phyloP scores from a whole-genome alignment of 2,113 vertebrate genomes.

The Cynoglossus semilaevis region DNA sequence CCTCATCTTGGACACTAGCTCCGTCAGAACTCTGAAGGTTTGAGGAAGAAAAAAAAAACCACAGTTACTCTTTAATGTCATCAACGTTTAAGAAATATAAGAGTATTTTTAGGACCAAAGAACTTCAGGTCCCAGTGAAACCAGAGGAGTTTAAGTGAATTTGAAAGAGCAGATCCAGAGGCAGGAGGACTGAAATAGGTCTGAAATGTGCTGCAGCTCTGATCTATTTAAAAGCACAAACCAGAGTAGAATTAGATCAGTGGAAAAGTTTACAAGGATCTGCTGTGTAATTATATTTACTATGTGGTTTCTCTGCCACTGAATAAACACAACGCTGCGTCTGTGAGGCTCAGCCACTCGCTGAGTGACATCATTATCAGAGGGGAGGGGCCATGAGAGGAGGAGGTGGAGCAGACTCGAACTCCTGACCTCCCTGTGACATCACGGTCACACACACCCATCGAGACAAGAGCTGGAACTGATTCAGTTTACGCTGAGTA shows the following conservation, averaged over 20 bases:
- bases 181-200: slow-evolving; percentile 20
- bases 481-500: slow-evolving; percentile 70
- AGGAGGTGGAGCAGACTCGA: slow-evolving; percentile 9
- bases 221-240: slow-evolving; percentile 43
- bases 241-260: slow-evolving; percentile 37
- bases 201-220: slow-evolving; percentile 21
- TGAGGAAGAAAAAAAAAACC: slow-evolving; percentile 18
- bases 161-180: slow-evolving; percentile 20
- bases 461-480: slow-evolving; percentile 59
- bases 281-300: slow-evolving; percentile 61
- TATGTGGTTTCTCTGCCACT: slow-evolving; percentile 55
- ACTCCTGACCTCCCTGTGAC: slow-evolving; percentile 65
- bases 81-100: background rate
- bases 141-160: slow-evolving; percentile 3
- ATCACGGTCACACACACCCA: slow-evolving; percentile 47
- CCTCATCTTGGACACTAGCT: slow-evolving; percentile 98
- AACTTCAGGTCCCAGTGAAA: slow-evolving; percentile 30
- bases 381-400: too few relatives aligned
- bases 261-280: slow-evolving; percentile 55
- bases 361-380: too few relatives aligned
- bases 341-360: too few relatives aligned
- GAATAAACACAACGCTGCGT: slow-evolving; percentile 48
- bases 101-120: slow-evolving; percentile 4
- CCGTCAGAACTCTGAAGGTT: slow-evolving; percentile 89
- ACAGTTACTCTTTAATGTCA: background rate